Evolutionary conservation across 53 echinoderm and acorn worm species (phyloP).

Genomic region (Crossaster papposus): DNA sequence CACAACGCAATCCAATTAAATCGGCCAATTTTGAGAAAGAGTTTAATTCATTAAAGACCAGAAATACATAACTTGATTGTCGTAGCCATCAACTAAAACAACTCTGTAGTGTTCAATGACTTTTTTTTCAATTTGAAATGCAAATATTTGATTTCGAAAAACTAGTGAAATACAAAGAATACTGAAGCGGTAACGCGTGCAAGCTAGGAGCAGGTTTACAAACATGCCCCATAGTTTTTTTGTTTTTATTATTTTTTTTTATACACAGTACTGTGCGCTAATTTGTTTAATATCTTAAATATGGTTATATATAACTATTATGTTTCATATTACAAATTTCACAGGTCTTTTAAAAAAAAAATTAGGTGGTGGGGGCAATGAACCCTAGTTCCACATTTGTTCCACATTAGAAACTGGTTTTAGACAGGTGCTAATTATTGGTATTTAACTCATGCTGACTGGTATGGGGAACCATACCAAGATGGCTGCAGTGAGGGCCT

Average conservation of each 20-base stretch:
- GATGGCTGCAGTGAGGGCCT: not conserved
- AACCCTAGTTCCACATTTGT: not conserved
- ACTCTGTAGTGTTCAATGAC: not conserved
- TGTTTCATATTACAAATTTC: conserved; percentile 4
- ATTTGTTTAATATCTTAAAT: conserved; percentile 6
- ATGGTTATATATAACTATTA: conserved; percentile 28
- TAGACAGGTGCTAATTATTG: not conserved
- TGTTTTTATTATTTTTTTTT: not conserved
- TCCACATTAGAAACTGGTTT: not conserved
- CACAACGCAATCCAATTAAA: not conserved
- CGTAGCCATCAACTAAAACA: not conserved
- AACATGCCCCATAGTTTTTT: conserved; percentile 28
- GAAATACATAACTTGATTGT: too few species aligned
- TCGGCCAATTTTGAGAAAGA: not conserved
- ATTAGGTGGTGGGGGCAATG: not conserved
- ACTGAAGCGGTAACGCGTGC: conserved; percentile 58
- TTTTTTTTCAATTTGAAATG: not conserved
- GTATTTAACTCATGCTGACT: not conserved
- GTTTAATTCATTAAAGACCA: too few species aligned
- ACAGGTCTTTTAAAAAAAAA: not conserved
- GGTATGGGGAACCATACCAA: not conserved
- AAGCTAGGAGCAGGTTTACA: conserved; percentile 32
- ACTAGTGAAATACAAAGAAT: conserved; percentile 57
- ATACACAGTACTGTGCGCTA: conserved; percentile 46
- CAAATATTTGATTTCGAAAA: conserved; percentile 29